Percentiles rank a stretch among this genome's conserved stretches.
phyloP scores from a whole-genome alignment of 2,797 vertebrate genomes.

The Nasua narica region DNA sequence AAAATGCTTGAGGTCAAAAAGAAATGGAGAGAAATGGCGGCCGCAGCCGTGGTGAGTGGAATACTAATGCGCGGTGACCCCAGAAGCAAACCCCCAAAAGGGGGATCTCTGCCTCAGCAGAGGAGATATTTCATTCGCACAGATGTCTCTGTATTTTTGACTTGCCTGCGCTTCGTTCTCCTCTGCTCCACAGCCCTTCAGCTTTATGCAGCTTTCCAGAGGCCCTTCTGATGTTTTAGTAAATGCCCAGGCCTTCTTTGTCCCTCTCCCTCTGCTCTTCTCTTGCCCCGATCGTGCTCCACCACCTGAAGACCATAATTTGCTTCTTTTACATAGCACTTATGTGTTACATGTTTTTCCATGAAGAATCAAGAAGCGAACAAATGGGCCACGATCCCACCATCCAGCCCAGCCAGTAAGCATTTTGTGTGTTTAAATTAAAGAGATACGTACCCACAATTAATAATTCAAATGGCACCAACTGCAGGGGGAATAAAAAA shows the following conservation, averaged over 20 bases:
- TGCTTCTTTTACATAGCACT: neutral
- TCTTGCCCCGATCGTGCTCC: rapidly evolving
- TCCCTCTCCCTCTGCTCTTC: neutral
- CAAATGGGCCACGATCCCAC: neutral
- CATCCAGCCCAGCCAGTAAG: neutral
- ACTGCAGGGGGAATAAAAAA: neutral
- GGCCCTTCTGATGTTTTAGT: neutral
- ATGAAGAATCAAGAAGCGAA: neutral
- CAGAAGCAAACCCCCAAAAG: constrained; percentile 65
- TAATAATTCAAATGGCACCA: neutral
- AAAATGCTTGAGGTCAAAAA: constrained; percentile 86
- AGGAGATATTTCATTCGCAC: constrained; percentile 67
- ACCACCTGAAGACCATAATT: neutral
- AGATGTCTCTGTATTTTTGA: neutral
- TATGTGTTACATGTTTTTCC: neutral
- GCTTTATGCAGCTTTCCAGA: constrained; percentile 24
- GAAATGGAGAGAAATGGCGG: constrained; percentile 82
- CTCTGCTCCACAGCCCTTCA: neutral
- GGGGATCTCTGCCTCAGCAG: constrained; percentile 72
- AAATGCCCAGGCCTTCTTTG: neutral
- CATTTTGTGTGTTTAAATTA: neutral
- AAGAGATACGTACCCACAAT: neutral
- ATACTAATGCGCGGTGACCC: constrained; percentile 81
- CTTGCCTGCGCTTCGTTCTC: constrained; percentile 36
- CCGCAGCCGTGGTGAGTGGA: constrained; percentile 76